A percentile compares a stretch with the other conserved stretches of the same genome.
phyloP scores from a whole-genome alignment of 2,797 vertebrate genomes.

The Poecilia gillii region DNA sequence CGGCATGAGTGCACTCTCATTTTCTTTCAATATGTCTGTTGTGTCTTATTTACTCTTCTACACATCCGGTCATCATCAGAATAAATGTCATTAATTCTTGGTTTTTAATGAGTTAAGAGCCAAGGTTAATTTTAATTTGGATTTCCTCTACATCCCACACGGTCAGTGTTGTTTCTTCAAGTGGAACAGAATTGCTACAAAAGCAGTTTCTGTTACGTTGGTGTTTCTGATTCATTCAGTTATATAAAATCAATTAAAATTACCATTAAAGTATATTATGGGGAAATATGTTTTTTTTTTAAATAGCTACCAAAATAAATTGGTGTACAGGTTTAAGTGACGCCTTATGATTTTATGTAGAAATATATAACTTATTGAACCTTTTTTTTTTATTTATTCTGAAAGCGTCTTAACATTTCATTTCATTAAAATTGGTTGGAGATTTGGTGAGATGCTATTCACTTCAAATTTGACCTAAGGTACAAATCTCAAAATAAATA shows the following conservation, averaged over 20 bases:
- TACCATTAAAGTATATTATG: background rate
- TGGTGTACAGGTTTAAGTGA: background rate
- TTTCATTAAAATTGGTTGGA: background rate
- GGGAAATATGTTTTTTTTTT: background rate
- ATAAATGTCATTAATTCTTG: background rate
- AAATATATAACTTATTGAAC: background rate
- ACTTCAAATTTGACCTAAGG: background rate
- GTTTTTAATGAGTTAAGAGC: background rate
- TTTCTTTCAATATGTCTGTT: conserved; percentile 14
- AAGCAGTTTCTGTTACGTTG: background rate
- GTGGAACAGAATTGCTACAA: background rate
- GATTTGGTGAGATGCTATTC: background rate
- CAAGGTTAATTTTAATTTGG: too few relatives aligned
- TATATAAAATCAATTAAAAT: background rate
- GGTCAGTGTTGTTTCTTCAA: background rate
- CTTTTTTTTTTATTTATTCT: background rate
- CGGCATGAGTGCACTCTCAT: conserved; percentile 50
- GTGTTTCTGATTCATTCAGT: background rate
- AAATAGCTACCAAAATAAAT: background rate
- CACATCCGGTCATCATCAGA: background rate
- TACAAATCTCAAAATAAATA: background rate
- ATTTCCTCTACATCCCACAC: background rate
- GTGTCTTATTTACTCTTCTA: background rate
- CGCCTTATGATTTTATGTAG: background rate
- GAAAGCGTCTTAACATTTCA: background rate